phyloP scores from a whole-genome alignment of 2,797 vertebrate species.

The Philypnodon macrostomus region DNA sequence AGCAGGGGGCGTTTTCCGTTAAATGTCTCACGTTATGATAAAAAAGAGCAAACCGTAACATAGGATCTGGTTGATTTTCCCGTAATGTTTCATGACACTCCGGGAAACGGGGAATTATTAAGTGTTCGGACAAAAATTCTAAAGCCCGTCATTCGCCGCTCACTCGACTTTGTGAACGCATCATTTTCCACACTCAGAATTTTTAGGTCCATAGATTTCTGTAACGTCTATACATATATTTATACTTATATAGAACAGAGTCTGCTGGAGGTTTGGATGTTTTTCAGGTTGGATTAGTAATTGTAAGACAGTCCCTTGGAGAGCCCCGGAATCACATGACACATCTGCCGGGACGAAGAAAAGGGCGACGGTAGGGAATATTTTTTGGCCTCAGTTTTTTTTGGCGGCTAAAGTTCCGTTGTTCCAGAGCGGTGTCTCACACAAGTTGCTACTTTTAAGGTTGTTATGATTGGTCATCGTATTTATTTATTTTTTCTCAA shows the following conservation, averaged over 20 bases:
- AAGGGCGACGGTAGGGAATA: constrained; percentile 19
- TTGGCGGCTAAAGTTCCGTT: constrained; percentile 68
- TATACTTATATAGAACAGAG: constrained; percentile 75
- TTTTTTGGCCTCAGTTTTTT: constrained; percentile 65
- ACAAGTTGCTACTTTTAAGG: constrained; percentile 72
- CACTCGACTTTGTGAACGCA: constrained; percentile 33
- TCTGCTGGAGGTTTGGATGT: constrained; percentile 68
- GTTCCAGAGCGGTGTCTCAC: constrained; percentile 62
- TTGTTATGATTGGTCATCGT: constrained; percentile 54
- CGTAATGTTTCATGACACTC: constrained; percentile 48
- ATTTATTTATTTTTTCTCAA: constrained; percentile 51
- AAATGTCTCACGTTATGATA: constrained; percentile 61
- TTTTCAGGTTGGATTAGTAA: constrained; percentile 66
- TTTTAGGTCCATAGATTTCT: constrained; percentile 70
- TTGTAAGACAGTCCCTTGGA: constrained; percentile 64
- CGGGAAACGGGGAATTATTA: constrained; percentile 21
- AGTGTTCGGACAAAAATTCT: constrained; percentile 55
- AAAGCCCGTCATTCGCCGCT: constrained; percentile 47
- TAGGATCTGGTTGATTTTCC: constrained; percentile 45
- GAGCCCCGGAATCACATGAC: constrained; percentile 66
- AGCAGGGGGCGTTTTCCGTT: constrained; percentile 48
- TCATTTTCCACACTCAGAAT: constrained; percentile 36
- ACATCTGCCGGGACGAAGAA: constrained; percentile 70
- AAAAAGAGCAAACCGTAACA: constrained; percentile 45
- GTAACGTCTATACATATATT: constrained; percentile 78